These are phyloP conservation scores for Cantharis rufa DNA, from an alignment of 2,888 invertebrate genomes.

Conservation along the genomic window DNA sequence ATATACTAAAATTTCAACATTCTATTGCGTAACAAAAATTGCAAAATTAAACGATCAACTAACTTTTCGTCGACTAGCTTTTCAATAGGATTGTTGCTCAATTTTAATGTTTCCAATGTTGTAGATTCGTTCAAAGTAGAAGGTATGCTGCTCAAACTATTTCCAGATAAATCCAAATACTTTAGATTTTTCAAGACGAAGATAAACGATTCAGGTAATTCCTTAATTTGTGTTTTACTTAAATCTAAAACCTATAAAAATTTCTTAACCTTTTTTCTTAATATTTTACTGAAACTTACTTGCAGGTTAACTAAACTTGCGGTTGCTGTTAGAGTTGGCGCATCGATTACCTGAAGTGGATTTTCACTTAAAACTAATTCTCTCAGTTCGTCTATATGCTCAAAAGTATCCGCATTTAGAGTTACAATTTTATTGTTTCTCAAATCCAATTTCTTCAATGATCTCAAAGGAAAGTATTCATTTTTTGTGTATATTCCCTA, in stretches of 20 bases:
- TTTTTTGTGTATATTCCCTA: constrained; percentile 65
- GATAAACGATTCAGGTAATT: not conserved
- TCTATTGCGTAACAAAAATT: not conserved
- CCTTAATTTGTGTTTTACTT: constrained; percentile 54
- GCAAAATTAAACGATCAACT: not conserved
- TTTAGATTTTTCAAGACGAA: not conserved
- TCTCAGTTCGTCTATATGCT: constrained; percentile 69
- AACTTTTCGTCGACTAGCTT: not conserved
- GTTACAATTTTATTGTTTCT: constrained; percentile 73
- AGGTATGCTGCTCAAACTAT: not conserved
- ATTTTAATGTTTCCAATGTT: not conserved
- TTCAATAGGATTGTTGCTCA: not conserved
- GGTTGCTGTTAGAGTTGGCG: constrained; percentile 68
- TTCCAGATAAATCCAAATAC: not conserved
- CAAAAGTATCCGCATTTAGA: constrained; percentile 74
- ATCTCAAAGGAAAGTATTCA: constrained; percentile 63
- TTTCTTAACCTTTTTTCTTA: not conserved
- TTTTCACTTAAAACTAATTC: constrained; percentile 73
- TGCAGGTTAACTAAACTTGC: constrained; percentile 66
- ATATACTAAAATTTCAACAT: constrained; percentile 59
- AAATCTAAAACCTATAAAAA: constrained; percentile 66
- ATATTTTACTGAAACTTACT: constrained; percentile 54
- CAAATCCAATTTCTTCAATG: constrained; percentile 66
- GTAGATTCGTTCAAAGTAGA: not conserved
- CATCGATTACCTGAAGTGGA: constrained; percentile 69